Evolutionary conservation across 1,140 invertebrate species (phyloP).

Genomic region (Papilio polyxenes): DNA sequence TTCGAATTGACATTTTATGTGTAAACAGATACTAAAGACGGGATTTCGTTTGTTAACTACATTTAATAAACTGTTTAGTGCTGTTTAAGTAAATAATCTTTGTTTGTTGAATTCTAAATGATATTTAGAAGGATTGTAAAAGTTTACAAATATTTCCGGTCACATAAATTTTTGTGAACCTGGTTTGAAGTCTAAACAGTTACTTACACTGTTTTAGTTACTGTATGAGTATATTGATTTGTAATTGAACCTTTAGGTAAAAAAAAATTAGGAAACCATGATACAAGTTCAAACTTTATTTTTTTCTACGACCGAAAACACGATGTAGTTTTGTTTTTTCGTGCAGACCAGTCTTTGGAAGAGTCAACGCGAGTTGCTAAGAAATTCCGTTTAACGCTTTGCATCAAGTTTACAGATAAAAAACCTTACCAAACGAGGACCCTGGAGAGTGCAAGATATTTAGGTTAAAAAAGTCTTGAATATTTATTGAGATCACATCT

Average conservation of each 20-base stretch:
- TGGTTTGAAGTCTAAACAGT: no score
- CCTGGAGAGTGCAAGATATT: not conserved
- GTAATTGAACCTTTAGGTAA: not conserved
- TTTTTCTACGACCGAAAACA: constrained; percentile 4
- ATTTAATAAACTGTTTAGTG: constrained; percentile 7
- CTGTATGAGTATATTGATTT: not conserved
- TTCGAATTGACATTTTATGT: constrained; percentile 37
- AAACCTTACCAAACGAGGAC: not conserved
- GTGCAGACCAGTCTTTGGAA: not conserved
- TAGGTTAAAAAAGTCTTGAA: not conserved
- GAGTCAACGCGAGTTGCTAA: constrained; percentile 19
- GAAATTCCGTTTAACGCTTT: constrained; percentile 20
- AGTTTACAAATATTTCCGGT: no score
- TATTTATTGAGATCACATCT: not conserved
- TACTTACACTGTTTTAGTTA: no score
- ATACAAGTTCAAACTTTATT: no score
- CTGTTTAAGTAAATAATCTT: not conserved
- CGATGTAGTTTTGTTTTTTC: constrained; percentile 5
- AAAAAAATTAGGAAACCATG: no score
- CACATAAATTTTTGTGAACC: no score
- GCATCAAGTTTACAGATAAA: constrained; percentile 10
- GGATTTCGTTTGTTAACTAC: not conserved
- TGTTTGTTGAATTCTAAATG: not conserved
- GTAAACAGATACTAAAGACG: not conserved
- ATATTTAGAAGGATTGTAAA: not conserved